Percentiles rank a stretch among this genome's conserved stretches.
Conservation (phyloP, 2,888 invertebrate species). For the Aporophyla nigra region DNA sequence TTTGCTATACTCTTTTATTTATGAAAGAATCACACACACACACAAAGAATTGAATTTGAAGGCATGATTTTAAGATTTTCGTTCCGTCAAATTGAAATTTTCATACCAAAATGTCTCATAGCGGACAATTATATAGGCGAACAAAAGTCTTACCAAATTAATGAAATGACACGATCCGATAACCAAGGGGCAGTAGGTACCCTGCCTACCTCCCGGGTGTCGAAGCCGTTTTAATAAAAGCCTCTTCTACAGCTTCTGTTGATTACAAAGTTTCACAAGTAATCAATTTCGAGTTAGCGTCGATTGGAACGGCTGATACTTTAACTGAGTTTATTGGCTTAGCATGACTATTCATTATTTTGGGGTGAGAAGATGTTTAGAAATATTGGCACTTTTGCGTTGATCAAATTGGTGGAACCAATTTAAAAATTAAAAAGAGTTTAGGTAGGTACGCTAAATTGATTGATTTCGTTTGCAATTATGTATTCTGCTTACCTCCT, state of each 20-base stretch:
- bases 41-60: neutral
- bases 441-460: neutral
- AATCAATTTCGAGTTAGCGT: slow-evolving; percentile 67
- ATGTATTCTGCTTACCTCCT: neutral
- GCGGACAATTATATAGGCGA: slow-evolving; percentile 9
- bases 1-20: neutral
- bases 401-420: slow-evolving; percentile 21
- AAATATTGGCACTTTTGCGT: slow-evolving; percentile 49
- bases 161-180: slow-evolving; percentile 56
- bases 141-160: slow-evolving; percentile 50
- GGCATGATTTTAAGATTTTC: neutral
- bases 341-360: slow-evolving; percentile 62
- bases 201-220: slow-evolving; percentile 22
- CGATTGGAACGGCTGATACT: slow-evolving; percentile 61
- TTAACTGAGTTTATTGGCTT: slow-evolving; percentile 63
- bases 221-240: slow-evolving; percentile 56
- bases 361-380: slow-evolving; percentile 45
- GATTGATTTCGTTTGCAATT: neutral
- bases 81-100: neutral
- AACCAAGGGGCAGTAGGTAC: slow-evolving; percentile 53
- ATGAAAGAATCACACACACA: neutral
- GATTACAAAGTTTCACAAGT: slow-evolving; percentile 67
- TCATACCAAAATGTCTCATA: neutral
- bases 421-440: slow-evolving; percentile 21
- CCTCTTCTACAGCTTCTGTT: slow-evolving; percentile 56